Evolutionary conservation across 2,797 vertebrate genomes (phyloP).

Genomic region (Sebastes goodei): DNA sequence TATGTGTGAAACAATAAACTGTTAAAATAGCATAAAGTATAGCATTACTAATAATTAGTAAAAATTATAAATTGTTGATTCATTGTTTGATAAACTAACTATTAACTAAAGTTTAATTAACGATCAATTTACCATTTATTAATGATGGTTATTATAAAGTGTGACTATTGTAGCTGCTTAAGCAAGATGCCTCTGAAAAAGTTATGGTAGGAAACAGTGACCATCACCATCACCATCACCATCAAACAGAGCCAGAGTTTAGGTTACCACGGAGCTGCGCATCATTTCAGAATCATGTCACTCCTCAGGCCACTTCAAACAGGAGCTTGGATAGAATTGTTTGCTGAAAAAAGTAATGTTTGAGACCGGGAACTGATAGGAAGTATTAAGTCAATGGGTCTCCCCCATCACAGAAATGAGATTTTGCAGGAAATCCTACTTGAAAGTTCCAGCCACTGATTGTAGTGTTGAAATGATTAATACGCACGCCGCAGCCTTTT

Average conservation of each 20-base stretch:
- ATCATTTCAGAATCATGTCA: neutral
- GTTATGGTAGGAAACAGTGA: neutral
- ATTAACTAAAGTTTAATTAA: too few species aligned
- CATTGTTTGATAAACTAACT: too few species aligned
- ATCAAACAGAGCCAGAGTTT: neutral
- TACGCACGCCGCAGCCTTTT: conserved; percentile 1
- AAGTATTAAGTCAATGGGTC: neutral
- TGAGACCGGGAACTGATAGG: neutral
- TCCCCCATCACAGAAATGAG: neutral
- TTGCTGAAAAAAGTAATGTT: neutral
- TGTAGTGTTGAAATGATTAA: conserved; percentile 17
- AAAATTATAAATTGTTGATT: too few species aligned
- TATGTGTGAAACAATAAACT: too few species aligned
- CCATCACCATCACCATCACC: neutral
- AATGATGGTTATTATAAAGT: too few species aligned
- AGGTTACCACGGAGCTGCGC: neutral
- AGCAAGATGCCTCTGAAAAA: neutral
- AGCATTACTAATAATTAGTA: too few species aligned
- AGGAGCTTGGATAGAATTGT: neutral
- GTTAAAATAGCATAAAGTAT: too few species aligned
- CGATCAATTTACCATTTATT: too few species aligned
- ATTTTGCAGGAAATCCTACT: conserved; percentile 16
- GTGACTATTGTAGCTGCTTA: neutral
- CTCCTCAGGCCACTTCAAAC: neutral
- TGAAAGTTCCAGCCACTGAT: neutral